phyloP scores from a whole-genome alignment of 2,888 invertebrate species.

The Eucriotettix oculatus region DNA sequence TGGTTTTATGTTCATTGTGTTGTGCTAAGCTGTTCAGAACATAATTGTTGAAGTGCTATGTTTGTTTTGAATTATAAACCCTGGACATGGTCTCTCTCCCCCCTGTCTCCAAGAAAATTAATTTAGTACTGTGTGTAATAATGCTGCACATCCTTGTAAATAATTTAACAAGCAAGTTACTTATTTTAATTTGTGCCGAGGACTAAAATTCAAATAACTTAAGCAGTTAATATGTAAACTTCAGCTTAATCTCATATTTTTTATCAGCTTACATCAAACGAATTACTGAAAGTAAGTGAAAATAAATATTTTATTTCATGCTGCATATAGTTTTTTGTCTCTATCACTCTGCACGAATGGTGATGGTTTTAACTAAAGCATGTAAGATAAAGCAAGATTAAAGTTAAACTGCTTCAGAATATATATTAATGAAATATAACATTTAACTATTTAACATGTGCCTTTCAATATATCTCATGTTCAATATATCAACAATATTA shows the following conservation, averaged over 20 bases:
- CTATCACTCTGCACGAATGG: not conserved
- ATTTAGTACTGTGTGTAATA: not conserved
- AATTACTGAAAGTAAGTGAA: not conserved
- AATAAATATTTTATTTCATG: not conserved
- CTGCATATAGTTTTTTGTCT: not conserved
- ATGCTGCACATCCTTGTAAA: not conserved
- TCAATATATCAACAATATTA: too few species aligned
- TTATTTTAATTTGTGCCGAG: too few species aligned
- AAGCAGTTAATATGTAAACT: too few species aligned
- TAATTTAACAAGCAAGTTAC: too few species aligned
- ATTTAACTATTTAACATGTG: too few species aligned
- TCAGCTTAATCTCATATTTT: not conserved
- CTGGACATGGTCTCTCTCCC: constrained; percentile 7
- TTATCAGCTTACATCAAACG: not conserved
- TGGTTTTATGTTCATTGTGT: not conserved
- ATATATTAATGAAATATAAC: too few species aligned
- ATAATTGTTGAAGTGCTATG: not conserved
- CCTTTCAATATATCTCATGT: too few species aligned
- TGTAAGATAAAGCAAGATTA: not conserved
- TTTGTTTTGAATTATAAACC: not conserved
- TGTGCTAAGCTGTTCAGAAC: not conserved
- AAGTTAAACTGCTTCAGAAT: not conserved
- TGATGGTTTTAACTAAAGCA: not conserved
- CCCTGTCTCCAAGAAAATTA: not conserved
- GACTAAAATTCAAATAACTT: too few species aligned